These are phyloP conservation scores for Vannuccia rotundouncinata DNA, from an alignment of 2,888 invertebrate species.

Conservation along the genomic window DNA sequence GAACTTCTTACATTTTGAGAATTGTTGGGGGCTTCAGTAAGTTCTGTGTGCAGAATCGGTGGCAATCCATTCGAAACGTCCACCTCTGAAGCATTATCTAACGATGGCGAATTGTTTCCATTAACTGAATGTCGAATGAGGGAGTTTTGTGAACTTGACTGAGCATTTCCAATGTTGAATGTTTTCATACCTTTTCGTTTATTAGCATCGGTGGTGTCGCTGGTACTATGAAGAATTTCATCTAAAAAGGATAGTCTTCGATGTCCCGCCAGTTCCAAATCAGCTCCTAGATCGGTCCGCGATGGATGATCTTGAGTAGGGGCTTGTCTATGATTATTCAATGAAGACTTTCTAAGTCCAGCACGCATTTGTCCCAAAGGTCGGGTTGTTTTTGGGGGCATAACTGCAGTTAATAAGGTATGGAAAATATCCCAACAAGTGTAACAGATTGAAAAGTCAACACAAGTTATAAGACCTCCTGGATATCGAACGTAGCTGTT, in stretches of 20 bases:
- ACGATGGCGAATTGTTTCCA: not conserved
- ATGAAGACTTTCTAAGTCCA: not conserved
- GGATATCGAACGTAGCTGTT: too few species aligned
- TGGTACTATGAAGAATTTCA: not conserved
- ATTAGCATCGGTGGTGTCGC: not conserved
- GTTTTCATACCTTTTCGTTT: not conserved
- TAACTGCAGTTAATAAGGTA: too few species aligned
- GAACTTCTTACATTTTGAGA: not conserved
- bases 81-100: not conserved
- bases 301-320: not conserved
- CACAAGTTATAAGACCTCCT: too few species aligned
- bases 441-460: too few species aligned
- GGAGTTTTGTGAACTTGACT: not conserved
- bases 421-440: too few species aligned
- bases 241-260: not conserved
- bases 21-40: not conserved
- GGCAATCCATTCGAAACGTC: not conserved
- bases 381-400: not conserved
- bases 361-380: not conserved
- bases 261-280: not conserved
- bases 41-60: not conserved
- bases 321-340: not conserved
- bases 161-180: not conserved
- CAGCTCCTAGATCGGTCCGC: not conserved
- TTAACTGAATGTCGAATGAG: not conserved